These are phyloP conservation scores for Astreopora myriophthalma DNA, from an alignment of 64 coral and sea anemone genomes.

Conservation along the genomic window DNA sequence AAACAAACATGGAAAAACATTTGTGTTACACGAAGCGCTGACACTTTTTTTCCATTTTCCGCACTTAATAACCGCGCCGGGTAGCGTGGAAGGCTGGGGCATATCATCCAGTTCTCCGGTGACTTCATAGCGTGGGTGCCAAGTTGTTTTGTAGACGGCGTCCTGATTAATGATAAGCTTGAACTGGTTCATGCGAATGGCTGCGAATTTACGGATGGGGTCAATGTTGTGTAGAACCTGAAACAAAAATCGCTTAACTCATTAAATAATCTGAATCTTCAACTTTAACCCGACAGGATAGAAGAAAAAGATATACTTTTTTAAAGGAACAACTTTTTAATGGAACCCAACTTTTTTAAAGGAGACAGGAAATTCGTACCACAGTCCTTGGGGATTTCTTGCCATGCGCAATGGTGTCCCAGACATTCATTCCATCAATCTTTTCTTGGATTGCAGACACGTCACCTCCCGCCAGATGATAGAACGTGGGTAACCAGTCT, in stretches of 20 bases:
- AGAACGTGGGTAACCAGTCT: constrained; percentile 98
- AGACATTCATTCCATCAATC: constrained; percentile 86
- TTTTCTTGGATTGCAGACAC: constrained; percentile 53
- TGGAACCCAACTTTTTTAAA: background rate
- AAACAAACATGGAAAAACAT: constrained; percentile 85
- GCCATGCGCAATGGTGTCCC: constrained; percentile 85
- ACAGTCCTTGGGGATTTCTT: constrained; percentile 74
- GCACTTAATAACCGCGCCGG: constrained; percentile 81
- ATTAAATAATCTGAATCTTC: too few relatives aligned
- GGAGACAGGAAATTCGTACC: constrained; percentile 2
- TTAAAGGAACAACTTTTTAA: too few relatives aligned
- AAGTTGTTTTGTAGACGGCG: constrained; percentile 71
- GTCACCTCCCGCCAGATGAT: constrained; percentile 93
- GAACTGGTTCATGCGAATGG: constrained; percentile 81
- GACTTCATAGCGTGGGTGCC: constrained; percentile 79
- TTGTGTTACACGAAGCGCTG: constrained; percentile 66
- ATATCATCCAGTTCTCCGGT: constrained; percentile 11
- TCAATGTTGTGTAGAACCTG: constrained; percentile 90
- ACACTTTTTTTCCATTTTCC: constrained; percentile 59
- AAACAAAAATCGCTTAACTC: background rate
- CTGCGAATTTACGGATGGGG: constrained; percentile 77
- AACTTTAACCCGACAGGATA: too few relatives aligned
- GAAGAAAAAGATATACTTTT: background rate
- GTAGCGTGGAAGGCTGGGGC: constrained; percentile 38
- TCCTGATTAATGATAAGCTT: constrained; percentile 96